Evolutionary conservation across 2,888 invertebrate genomes (phyloP), one percentile per base, ranked within the genome.

Genomic region (Listrodromus nycthemerus): DNA sequence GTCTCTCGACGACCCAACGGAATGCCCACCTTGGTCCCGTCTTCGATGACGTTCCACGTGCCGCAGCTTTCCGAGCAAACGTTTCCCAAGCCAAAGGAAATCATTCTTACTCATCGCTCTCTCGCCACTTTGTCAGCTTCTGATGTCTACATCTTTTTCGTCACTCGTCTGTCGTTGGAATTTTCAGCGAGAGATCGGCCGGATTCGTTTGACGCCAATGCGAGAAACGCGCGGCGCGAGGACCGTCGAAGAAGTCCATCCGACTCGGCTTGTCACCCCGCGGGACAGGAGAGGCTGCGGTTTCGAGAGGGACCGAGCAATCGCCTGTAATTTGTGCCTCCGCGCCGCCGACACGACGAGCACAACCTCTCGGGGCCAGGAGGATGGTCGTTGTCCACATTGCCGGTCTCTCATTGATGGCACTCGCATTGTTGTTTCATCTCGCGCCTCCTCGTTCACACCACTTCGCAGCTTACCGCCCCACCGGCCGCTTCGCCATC

Each of bases 241-340:
- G 71, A 52, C 80, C 79, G 74, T 58, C 19, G 63, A 80, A 73
- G 71, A 77, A 58, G 73, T 73, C 71, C 67, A 50, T 80, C 76
- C 48, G 71, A 48, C 41, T 73, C 37, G 58, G 79, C 87, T 89
- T 92, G 92, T 92, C 92, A 91, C 92, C 91, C 80, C 89, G 79
- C 82, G 80, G 86, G 89, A 89, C 88, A 88, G 85, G 80, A 85
- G 80, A 79, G 86, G 80, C 86, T 87, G 86, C 89, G 88, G 85
- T 73, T 77, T 80, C 77, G 66, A 79, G 79, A 80, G 79, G 74
- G 80, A 71, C 73, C 82, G 81, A 85, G 86, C 87, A 89, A 91
- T 91, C 90, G 89, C 86, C 92, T 92, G 90, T 92, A 92, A 92
- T 93, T 93, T 93, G 92, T 89, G 89, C 89, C 89, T 89, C 82